Conservation (phyloP, 2,888 invertebrate genomes). For the Romanomermis culicivorax region DNA sequence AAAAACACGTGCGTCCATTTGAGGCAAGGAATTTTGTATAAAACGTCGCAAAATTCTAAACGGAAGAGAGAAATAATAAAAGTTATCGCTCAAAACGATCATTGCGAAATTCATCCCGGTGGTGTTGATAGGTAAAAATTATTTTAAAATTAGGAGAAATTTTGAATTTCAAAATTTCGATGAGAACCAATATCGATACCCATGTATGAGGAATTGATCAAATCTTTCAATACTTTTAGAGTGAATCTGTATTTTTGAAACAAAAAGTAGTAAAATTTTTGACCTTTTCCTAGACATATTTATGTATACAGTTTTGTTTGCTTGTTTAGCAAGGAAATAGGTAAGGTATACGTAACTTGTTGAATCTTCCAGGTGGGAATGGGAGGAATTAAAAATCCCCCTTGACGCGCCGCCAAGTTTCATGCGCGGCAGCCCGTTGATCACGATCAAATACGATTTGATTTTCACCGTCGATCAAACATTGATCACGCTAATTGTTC, state of each 20-base stretch:
- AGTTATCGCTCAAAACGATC: neutral
- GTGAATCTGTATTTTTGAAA: too few species aligned
- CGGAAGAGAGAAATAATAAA: neutral
- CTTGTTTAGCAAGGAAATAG: too few species aligned
- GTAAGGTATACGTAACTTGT: too few species aligned
- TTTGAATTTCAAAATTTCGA: too few species aligned
- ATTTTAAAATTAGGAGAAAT: too few species aligned
- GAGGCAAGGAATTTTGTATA: neutral
- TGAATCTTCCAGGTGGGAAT: conserved; percentile 1
- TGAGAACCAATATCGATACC: too few species aligned
- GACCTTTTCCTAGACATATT: too few species aligned
- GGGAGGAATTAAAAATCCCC: conserved; percentile 2
- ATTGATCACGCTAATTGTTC: neutral
- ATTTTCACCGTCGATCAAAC: neutral
- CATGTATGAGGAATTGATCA: too few species aligned
- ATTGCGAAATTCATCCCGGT: neutral
- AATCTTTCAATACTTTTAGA: too few species aligned
- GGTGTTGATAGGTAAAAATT: too few species aligned
- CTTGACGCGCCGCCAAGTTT: conserved; percentile 6
- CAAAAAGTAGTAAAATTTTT: too few species aligned
- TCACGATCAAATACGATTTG: conserved; percentile 7
- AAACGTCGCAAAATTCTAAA: neutral
- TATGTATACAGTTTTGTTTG: too few species aligned
- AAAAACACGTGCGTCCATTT: neutral
- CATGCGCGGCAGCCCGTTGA: conserved; percentile 6